Percentiles rank a stretch among this genome's conserved stretches.
Conservation (phyloP, 2,888 invertebrate species). For the Spisula subtruncata region DNA sequence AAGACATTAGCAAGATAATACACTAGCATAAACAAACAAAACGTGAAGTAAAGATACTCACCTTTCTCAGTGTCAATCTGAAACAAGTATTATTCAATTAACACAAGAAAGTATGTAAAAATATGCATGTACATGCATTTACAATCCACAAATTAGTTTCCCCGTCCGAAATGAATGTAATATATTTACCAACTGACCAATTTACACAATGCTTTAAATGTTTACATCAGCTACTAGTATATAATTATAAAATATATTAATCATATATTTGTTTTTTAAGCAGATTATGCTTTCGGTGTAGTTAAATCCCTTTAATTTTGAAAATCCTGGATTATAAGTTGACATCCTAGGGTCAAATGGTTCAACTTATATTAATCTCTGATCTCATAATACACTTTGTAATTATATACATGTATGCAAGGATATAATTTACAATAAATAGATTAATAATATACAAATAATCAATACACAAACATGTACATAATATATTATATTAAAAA, state of each 20-base stretch:
- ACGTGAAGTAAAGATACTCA: background rate
- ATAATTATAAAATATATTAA: background rate
- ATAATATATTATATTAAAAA: too few species aligned
- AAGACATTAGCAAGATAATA: too few species aligned
- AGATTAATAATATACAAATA: background rate
- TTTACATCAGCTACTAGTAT: constrained; percentile 14
- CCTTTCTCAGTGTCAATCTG: background rate
- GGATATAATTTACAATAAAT: background rate
- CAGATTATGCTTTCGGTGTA: background rate
- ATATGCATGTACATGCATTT: background rate
- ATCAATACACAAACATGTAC: background rate
- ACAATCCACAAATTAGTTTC: background rate
- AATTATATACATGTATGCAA: background rate
- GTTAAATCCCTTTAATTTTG: constrained; percentile 17
- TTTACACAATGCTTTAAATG: constrained; percentile 1
- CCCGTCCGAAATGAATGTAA: background rate
- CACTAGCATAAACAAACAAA: background rate
- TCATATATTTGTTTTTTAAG: background rate
- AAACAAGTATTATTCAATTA: background rate
- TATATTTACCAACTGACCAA: constrained; percentile 9
- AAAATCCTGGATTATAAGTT: constrained; percentile 26
- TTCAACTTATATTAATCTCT: background rate
- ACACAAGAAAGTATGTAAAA: background rate
- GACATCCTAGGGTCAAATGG: background rate
- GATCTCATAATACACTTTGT: constrained; percentile 1